These are phyloP conservation scores for Hydrolagus affinis DNA, from an alignment of 2,113 vertebrate species.

Conservation along the genomic window DNA sequence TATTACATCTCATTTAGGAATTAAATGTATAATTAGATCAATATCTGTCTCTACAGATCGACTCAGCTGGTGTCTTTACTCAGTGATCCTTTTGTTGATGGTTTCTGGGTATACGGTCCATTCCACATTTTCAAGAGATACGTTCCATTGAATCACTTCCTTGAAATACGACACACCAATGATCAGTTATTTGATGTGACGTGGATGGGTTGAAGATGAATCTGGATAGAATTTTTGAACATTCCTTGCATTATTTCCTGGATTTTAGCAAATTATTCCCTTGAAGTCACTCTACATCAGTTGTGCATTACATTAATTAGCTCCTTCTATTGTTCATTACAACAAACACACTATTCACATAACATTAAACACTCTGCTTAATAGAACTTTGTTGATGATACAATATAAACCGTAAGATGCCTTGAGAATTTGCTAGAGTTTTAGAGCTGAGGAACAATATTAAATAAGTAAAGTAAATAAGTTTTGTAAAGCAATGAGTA, in stretches of 20 bases:
- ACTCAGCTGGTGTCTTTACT: not conserved
- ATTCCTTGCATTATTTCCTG: not conserved
- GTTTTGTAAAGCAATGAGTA: no score
- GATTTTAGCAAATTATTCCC: not conserved
- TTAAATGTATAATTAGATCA: not conserved
- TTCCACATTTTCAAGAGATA: not conserved
- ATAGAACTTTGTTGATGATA: no score
- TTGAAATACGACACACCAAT: not conserved
- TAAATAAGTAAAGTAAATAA: no score
- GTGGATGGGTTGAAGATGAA: no score
- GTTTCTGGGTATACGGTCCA: not conserved
- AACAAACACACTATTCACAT: no score
- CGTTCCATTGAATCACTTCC: not conserved
- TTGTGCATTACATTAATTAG: not conserved
- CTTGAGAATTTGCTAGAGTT: no score
- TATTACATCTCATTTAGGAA: constrained; percentile 1
- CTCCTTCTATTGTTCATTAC: not conserved
- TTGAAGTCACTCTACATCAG: not conserved
- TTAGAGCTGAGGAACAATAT: no score
- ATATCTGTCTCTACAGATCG: not conserved
- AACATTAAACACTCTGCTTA: no score
- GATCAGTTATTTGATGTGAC: not conserved
- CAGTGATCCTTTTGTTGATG: not conserved
- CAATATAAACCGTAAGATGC: no score
- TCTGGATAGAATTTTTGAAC: not conserved